Evolutionary conservation across 2,797 vertebrate genomes (phyloP).

Genomic region (Phrynocephalus guinanensis): DNA sequence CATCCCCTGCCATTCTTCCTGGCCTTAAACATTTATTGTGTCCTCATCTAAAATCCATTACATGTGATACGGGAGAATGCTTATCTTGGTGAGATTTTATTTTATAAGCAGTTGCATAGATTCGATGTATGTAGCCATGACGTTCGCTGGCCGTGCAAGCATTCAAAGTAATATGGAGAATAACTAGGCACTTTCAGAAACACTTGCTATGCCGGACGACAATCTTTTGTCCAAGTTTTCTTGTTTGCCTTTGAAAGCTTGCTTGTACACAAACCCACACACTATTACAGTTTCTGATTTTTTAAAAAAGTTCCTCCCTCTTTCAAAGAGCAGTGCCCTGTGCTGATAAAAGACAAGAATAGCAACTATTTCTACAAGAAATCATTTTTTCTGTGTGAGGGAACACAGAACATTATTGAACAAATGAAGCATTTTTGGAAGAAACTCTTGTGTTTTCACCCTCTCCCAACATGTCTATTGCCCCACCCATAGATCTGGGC

Average conservation of each 20-base stretch:
- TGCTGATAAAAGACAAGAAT: conserved; percentile 46
- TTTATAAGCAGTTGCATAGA: conserved; percentile 24
- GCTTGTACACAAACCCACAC: background rate
- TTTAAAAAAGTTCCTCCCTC: conserved; percentile 23
- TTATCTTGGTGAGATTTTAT: conserved; percentile 17
- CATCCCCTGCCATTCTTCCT: conserved; percentile 41
- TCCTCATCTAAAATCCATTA: conserved; percentile 26
- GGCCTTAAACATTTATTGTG: background rate
- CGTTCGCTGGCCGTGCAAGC: background rate
- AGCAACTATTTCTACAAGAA: conserved; percentile 23
- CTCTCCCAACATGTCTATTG: too few species aligned
- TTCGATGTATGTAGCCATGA: conserved; percentile 12
- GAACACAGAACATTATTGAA: background rate
- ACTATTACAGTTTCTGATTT: background rate
- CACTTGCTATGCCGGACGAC: conserved; percentile 25
- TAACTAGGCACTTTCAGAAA: conserved; percentile 48
- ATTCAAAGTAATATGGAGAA: conserved; percentile 2
- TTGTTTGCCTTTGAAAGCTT: conserved; percentile 61
- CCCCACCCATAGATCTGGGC: too few species aligned
- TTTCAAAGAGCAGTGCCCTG: conserved; percentile 46
- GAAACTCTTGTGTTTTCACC: too few species aligned
- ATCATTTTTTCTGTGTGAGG: background rate
- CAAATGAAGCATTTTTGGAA: background rate
- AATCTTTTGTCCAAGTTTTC: conserved; percentile 42
- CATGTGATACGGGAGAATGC: conserved; percentile 36